Percentiles rank a stretch among this genome's conserved stretches.
Conservation (phyloP, 1,140 invertebrate genomes). For the Colletes latitarsis region DNA sequence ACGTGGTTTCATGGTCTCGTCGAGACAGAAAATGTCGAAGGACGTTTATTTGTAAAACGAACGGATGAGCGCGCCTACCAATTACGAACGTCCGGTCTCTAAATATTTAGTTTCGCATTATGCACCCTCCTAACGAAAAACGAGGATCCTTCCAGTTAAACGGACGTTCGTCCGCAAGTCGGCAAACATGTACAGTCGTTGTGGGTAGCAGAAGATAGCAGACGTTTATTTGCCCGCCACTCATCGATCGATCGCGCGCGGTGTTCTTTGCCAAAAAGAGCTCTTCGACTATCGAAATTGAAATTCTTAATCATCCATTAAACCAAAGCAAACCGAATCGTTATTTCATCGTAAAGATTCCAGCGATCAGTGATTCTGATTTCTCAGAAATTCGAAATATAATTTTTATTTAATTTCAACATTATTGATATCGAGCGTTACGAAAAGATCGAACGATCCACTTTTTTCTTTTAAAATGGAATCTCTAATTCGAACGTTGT, state of each 20-base stretch:
- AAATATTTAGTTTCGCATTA: constrained; percentile 56
- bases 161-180: background rate
- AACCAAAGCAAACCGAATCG: too few species aligned
- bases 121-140: constrained; percentile 25
- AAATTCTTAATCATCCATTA: background rate
- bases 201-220: background rate
- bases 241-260: background rate
- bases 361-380: too few species aligned
- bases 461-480: too few species aligned
- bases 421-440: too few species aligned
- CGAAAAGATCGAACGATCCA: too few species aligned
- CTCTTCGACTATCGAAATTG: background rate
- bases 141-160: background rate
- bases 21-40: background rate
- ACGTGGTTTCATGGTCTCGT: background rate
- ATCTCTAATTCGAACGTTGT: too few species aligned
- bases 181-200: background rate
- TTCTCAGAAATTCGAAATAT: too few species aligned
- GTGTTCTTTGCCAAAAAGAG: background rate
- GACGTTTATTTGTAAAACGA: background rate
- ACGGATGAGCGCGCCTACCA: constrained; percentile 20
- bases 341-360: background rate
- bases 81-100: constrained; percentile 27
- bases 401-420: too few species aligned
- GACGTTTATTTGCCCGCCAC: constrained; percentile 3